phyloP scores from a whole-genome alignment of 2,888 invertebrate species.

The Callyntrura guangdongensis region DNA sequence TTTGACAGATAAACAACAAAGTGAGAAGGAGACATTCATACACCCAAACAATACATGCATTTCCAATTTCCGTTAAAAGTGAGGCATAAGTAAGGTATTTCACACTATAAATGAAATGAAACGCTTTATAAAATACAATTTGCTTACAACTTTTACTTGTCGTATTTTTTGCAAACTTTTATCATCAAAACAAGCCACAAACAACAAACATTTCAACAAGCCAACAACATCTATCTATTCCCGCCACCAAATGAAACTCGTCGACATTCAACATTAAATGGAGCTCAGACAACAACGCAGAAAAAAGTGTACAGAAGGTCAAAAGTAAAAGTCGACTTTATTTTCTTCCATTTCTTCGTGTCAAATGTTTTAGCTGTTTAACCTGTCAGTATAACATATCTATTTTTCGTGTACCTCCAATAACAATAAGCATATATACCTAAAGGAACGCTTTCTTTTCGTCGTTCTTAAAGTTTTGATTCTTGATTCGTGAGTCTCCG shows the following conservation, averaged over 20 bases:
- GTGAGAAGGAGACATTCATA: no score
- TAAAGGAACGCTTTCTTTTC: not conserved
- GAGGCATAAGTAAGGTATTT: no score
- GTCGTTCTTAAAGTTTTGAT: not conserved
- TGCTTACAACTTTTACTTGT: not conserved
- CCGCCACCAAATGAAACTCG: not conserved
- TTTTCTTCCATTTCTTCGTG: no score
- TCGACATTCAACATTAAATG: not conserved
- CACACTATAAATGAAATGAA: conserved; percentile 13
- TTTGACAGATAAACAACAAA: no score
- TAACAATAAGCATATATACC: not conserved
- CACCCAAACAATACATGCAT: no score
- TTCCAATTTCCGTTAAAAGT: no score
- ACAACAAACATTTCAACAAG: conserved; percentile 20
- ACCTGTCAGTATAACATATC: conserved; percentile 7
- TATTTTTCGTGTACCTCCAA: not conserved
- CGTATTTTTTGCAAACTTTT: conserved; percentile 37
- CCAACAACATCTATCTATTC: not conserved
- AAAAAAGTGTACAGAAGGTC: not conserved
- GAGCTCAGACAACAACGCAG: not conserved
- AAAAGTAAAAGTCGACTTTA: no score
- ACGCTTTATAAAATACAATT: not conserved
- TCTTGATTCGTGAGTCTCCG: not conserved
- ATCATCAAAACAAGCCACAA: conserved; percentile 31
- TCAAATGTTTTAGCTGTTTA: conserved; percentile 24